Percentiles rank a stretch among this genome's conserved stretches.
phyloP scores from a whole-genome alignment of 2,888 invertebrate species.

The Loripinus fragilis region DNA sequence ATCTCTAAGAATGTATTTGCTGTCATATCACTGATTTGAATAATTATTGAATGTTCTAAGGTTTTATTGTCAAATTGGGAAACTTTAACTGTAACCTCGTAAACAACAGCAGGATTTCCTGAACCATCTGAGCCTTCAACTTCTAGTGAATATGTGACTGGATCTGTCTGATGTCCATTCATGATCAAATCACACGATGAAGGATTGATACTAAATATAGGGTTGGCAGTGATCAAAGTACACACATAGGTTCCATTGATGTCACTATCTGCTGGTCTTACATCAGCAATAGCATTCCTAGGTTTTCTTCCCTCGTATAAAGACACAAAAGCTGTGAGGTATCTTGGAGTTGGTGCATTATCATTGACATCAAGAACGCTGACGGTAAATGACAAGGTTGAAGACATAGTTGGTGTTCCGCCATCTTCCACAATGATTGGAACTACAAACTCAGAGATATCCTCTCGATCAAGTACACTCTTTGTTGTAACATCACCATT shows the following conservation, averaged over 20 bases:
- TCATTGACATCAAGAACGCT: constrained; percentile 95
- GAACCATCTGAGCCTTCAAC: constrained; percentile 95
- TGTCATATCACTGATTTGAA: constrained; percentile 90
- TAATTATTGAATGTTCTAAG: constrained; percentile 91
- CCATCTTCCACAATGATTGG: constrained; percentile 92
- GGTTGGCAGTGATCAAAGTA: constrained; percentile 84
- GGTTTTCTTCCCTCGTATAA: constrained; percentile 86
- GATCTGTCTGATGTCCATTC: constrained; percentile 52
- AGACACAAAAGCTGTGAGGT: constrained; percentile 91
- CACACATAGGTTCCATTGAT: constrained; percentile 95
- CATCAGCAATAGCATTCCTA: constrained; percentile 93
- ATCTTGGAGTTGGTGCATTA: constrained; percentile 93
- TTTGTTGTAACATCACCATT: constrained; percentile 92
- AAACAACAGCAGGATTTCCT: constrained; percentile 92
- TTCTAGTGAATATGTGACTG: constrained; percentile 86
- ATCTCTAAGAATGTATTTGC: constrained; percentile 90
- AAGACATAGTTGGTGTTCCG: constrained; percentile 89
- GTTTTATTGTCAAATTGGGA: constrained; percentile 91
- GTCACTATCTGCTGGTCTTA: constrained; percentile 96
- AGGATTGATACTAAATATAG: constrained; percentile 87
- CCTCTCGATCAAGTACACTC: constrained; percentile 92
- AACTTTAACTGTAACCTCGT: constrained; percentile 93
- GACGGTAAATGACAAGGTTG: constrained; percentile 89
- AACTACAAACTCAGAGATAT: constrained; percentile 89
- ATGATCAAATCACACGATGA: constrained; percentile 92